Evolutionary conservation across 2,888 invertebrate genomes (phyloP).

Genomic region (Syrista parreyssii): DNA sequence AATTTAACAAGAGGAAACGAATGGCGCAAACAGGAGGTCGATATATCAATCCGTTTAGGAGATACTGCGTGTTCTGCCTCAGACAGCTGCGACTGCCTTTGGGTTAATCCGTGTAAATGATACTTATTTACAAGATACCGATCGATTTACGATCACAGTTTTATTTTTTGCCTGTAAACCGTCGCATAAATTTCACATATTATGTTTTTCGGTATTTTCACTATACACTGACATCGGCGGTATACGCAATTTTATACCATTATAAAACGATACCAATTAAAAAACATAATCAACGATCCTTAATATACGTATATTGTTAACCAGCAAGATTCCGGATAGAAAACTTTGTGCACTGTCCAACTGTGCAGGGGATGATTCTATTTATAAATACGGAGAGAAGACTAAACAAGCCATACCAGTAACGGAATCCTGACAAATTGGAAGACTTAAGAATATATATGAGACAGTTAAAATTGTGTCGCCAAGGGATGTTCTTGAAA

Average conservation of each 20-base stretch:
- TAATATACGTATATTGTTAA: neutral
- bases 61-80: neutral
- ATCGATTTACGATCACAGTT: neutral
- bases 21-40: neutral
- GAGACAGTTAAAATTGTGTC: neutral
- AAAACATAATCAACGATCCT: neutral
- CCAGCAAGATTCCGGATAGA: neutral
- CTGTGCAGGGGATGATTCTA: neutral
- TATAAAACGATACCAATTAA: neutral
- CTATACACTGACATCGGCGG: neutral
- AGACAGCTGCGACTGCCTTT: neutral
- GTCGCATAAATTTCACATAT: neutral
- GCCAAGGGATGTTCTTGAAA: neutral
- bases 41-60: neutral
- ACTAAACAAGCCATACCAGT: neutral
- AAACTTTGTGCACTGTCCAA: neutral
- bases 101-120: neutral
- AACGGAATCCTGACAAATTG: neutral
- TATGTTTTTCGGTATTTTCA: neutral
- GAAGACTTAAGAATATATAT: neutral
- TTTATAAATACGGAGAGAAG: neutral
- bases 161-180: neutral
- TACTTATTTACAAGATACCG: neutral
- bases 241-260: neutral
- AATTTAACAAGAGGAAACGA: neutral